These are phyloP conservation scores for Seriola quinqueradiata DNA, from an alignment of 2,113 vertebrate species.

Conservation along the genomic window DNA sequence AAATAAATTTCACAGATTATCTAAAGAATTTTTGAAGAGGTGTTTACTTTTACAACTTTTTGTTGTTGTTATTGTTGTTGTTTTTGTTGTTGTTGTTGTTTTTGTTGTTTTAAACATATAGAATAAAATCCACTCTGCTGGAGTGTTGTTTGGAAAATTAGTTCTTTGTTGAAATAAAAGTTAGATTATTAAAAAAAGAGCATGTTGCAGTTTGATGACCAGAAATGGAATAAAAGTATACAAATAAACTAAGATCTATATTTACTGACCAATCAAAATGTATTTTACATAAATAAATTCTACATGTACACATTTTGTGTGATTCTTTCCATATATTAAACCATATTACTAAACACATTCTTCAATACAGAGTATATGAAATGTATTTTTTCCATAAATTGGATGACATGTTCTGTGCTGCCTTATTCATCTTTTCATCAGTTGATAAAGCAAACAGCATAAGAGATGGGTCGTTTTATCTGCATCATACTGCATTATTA, in stretches of 20 bases:
- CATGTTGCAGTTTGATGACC: background rate
- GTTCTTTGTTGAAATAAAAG: conserved; percentile 3
- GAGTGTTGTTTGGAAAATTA: background rate
- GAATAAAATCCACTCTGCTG: conserved; percentile 16
- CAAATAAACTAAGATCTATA: background rate
- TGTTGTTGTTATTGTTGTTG: no score
- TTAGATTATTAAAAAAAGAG: background rate
- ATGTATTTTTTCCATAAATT: conserved; percentile 64
- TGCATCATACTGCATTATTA: conserved; percentile 32
- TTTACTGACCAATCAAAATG: conserved; percentile 5
- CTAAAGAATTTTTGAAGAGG: conserved; percentile 15
- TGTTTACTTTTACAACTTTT: conserved; percentile 19
- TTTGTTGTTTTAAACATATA: background rate
- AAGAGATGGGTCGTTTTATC: conserved; percentile 29
- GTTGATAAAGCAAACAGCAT: conserved; percentile 55
- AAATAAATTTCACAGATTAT: conserved; percentile 43
- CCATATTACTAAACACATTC: conserved; percentile 44
- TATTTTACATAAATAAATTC: conserved; percentile 19
- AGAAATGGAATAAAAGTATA: conserved; percentile 2
- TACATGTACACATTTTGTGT: conserved; percentile 4
- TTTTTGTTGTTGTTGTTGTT: no score
- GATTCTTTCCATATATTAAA: conserved; percentile 11
- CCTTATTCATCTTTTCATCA: conserved; percentile 74
- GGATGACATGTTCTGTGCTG: conserved; percentile 77
- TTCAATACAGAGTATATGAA: conserved; percentile 52